Percentiles rank a stretch among this genome's conserved stretches.
Evolutionary conservation across 2,888 invertebrate species (phyloP).

Genomic region (Leptopilina syphax): DNA sequence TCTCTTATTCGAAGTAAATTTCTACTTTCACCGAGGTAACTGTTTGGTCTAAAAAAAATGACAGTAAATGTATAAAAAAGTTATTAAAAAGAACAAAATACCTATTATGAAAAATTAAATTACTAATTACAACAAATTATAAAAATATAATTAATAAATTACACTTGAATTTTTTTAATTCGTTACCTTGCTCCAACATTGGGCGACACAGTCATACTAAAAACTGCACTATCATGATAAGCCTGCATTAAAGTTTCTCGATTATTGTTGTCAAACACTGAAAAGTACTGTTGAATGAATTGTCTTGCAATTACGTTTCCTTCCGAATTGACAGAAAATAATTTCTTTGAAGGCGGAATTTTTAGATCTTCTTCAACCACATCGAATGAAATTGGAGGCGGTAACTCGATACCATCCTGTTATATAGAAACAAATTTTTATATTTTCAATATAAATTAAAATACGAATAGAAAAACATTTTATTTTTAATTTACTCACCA

Average conservation of each 20-base stretch:
- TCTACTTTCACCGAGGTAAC: conserved; percentile 83
- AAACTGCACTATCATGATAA: conserved; percentile 90
- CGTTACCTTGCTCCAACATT: not conserved
- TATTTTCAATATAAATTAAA: not conserved
- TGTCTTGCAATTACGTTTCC: conserved; percentile 85
- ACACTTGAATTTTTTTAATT: not conserved
- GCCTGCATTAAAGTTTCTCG: conserved; percentile 89
- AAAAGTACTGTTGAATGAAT: conserved; percentile 92
- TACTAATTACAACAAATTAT: not conserved
- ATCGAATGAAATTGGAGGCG: conserved; percentile 92
- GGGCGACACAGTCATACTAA: conserved; percentile 79
- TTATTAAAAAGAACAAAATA: conserved; percentile 3
- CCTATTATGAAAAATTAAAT: not conserved
- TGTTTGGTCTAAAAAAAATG: conserved; percentile 77
- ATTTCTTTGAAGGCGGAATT: conserved; percentile 84
- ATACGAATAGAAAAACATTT: no score
- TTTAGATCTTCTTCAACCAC: conserved; percentile 81
- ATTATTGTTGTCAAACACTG: conserved; percentile 88
- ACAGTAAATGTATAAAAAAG: conserved; percentile 6
- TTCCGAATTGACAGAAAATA: conserved; percentile 79
- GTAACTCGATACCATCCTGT: conserved; percentile 88
- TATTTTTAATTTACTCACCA: conserved; percentile 83
- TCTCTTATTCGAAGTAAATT: conserved; percentile 83
- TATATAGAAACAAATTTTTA: not conserved
- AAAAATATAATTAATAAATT: not conserved